Conservation (phyloP, 2,797 vertebrate genomes). For the Spondyliosoma cantharus region DNA sequence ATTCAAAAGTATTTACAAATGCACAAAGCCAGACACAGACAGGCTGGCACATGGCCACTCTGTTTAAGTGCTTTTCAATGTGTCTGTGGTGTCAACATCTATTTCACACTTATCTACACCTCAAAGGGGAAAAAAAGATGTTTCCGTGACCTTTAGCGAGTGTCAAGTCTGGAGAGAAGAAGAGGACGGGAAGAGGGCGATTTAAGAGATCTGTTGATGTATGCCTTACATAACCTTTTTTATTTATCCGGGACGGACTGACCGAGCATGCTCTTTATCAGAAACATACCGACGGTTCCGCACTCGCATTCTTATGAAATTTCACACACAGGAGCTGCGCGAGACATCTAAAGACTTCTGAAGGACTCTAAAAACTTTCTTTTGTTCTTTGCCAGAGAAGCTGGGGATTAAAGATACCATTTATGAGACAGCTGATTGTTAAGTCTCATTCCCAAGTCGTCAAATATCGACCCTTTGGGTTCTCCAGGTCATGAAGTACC, state of each 20-base stretch:
- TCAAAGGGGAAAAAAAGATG: slow-evolving; percentile 78
- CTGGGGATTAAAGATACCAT: not conserved
- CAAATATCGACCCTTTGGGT: no score
- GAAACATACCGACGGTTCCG: slow-evolving; percentile 60
- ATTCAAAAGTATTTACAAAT: slow-evolving; percentile 84
- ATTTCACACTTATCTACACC: slow-evolving; percentile 84
- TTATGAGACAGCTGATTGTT: no score
- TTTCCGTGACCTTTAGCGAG: slow-evolving; percentile 81
- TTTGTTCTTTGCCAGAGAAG: slow-evolving; percentile 27
- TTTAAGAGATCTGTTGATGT: slow-evolving; percentile 68
- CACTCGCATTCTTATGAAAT: slow-evolving; percentile 42
- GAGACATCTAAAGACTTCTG: slow-evolving; percentile 43
- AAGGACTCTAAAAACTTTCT: slow-evolving; percentile 45
- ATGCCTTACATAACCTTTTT: slow-evolving; percentile 76
- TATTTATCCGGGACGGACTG: slow-evolving; percentile 66
- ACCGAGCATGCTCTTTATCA: slow-evolving; percentile 69
- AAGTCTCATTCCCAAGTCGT: no score
- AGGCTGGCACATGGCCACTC: slow-evolving; percentile 77
- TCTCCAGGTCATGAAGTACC: no score
- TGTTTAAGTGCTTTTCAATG: slow-evolving; percentile 84
- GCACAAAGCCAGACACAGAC: slow-evolving; percentile 75
- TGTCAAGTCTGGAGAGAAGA: slow-evolving; percentile 77
- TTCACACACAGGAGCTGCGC: slow-evolving; percentile 52
- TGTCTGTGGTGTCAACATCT: slow-evolving; percentile 83
- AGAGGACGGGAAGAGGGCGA: slow-evolving; percentile 50